Percentiles rank a stretch among this genome's conserved stretches.
These are phyloP conservation scores for Eretmocerus hayati DNA, from an alignment of 2,888 invertebrate genomes.

Conservation along the genomic window DNA sequence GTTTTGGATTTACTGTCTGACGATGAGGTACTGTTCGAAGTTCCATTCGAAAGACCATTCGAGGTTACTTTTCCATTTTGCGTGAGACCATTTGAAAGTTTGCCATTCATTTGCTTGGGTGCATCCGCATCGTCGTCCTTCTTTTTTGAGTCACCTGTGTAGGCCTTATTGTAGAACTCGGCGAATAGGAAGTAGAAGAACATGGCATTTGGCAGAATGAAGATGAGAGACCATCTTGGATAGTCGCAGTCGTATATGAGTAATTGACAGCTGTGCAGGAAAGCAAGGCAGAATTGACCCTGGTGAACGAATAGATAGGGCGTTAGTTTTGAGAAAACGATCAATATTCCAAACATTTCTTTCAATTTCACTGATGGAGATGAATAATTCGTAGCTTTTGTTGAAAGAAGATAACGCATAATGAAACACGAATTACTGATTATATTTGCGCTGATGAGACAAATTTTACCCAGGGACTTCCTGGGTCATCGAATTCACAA, in stretches of 20 bases:
- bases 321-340: no score
- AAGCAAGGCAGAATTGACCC: slow-evolving; percentile 85
- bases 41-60: not conserved
- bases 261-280: slow-evolving; percentile 78
- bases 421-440: no score
- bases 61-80: not conserved
- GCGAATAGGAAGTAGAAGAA: slow-evolving; percentile 90
- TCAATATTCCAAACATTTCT: no score
- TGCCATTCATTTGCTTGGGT: not conserved
- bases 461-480: no score
- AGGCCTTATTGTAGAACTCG: slow-evolving; percentile 82
- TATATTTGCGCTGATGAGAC: no score
- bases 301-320: slow-evolving; percentile 53
- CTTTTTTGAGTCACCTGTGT: slow-evolving; percentile 37
- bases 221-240: slow-evolving; percentile 72
- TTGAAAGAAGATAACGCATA: no score
- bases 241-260: slow-evolving; percentile 83
- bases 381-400: no score
- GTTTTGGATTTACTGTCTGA: no score
- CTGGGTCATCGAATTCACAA: no score
- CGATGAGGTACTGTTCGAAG: no score
- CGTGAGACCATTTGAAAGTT: not conserved
- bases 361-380: no score
- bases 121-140: slow-evolving; percentile 9
- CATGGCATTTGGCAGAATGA: slow-evolving; percentile 83